These are phyloP conservation scores for Muscina levida DNA, from an alignment of 2,888 invertebrate genomes.

Conservation along the genomic window DNA sequence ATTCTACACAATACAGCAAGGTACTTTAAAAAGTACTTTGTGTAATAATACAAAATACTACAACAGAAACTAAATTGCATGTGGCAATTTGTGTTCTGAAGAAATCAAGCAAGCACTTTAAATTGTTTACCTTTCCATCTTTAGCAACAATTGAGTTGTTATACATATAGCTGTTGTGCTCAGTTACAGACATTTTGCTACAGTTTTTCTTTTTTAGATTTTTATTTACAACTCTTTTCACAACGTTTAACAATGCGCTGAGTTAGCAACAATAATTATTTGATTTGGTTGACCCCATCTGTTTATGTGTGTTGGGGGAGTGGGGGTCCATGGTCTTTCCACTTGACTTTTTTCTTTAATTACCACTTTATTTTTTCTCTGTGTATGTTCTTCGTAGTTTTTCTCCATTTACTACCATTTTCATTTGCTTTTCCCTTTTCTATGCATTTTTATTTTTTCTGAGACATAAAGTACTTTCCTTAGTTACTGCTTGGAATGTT, in stretches of 20 bases:
- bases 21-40: too few species aligned
- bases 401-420: not conserved
- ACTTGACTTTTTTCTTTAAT: not conserved
- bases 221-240: not conserved
- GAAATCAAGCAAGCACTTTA: not conserved
- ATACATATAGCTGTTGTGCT: not conserved
- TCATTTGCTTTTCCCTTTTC: not conserved
- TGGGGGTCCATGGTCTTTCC: not conserved
- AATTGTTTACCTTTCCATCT: slow-evolving; percentile 5
- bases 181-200: not conserved
- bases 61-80: too few species aligned
- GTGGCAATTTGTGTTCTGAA: too few species aligned
- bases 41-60: too few species aligned
- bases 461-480: too few species aligned
- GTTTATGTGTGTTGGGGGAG: not conserved
- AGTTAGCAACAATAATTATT: not conserved
- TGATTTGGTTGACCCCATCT: not conserved
- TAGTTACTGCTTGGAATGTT: not conserved
- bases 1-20: too few species aligned
- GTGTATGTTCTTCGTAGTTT: not conserved
- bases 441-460: too few species aligned
- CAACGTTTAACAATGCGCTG: too few species aligned
- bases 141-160: slow-evolving; percentile 10
- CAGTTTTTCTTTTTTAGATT: slow-evolving; percentile 1
- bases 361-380: slow-evolving; percentile 13